Conservation (phyloP, 2,113 vertebrate species). For the Mirounga angustirostris region DNA sequence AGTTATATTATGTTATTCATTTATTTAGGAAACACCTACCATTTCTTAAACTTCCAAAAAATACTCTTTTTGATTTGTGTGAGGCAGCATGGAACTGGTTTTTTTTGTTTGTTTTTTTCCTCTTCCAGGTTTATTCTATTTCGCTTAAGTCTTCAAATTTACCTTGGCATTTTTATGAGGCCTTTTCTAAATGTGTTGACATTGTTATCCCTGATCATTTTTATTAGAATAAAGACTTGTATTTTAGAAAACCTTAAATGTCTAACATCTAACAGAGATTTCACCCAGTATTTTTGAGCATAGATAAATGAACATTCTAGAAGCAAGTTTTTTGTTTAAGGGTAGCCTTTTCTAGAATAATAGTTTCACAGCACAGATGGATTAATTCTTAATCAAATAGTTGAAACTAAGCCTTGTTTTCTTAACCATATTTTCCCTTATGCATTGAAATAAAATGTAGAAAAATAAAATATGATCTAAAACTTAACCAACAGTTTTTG, state of each 20-base stretch:
- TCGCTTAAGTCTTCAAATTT: not conserved
- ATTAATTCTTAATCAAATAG: not conserved
- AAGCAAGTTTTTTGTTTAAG: not conserved
- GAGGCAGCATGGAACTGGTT: not conserved
- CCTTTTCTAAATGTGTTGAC: not conserved
- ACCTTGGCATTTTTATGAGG: not conserved
- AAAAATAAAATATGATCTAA: not conserved
- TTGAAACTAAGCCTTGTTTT: not conserved
- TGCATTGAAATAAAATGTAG: not conserved
- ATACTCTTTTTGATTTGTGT: not conserved
- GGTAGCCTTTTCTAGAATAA: not conserved
- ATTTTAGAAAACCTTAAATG: not conserved
- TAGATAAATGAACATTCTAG: not conserved
- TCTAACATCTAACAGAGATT: not conserved
- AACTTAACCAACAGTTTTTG: not conserved
- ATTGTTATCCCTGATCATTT: not conserved
- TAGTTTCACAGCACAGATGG: not conserved
- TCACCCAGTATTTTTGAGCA: not conserved
- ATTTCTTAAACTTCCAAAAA: not conserved
- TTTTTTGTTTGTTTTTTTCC: not conserved
- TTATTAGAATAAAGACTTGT: slow-evolving; percentile 1
- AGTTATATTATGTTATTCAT: not conserved
- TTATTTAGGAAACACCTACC: slow-evolving; percentile 13
- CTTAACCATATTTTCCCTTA: not conserved
- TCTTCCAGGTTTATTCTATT: not conserved